Base-by-base conservation (phyloP, 1,140 invertebrate genomes). In the Lepidurus apus region DNA sequence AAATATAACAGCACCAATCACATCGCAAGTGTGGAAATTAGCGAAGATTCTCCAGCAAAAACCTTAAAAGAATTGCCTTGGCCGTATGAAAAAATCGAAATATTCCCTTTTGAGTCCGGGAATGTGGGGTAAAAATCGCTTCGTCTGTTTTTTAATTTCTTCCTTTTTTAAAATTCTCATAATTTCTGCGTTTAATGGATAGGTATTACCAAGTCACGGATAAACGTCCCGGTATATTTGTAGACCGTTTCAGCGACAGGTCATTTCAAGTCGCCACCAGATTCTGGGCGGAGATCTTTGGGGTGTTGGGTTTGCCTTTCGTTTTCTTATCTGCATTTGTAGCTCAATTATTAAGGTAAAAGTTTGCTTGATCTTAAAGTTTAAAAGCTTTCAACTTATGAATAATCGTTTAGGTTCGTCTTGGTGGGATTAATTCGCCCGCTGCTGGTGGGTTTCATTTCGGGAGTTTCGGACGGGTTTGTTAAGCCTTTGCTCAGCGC, bases 81-180 rank as follows among this genome's bases (percentile, higher is more conserved):
- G 47, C 75, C 75, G 13, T 43, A 77, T 44, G 75, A 77, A 77
- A 77, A 43, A 10, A 77, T 77, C 34, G 75, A 77, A 47, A 77
- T 77, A 24, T 77, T 77, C 24, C 75, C 75, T 8, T 77, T 77
- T 21, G 75, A 77, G 17, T 21, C 24, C 42, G 43, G 75, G 8
- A 44, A 47, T 44, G 21, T 47, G 10, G 75, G 47, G 75, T 77
- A 75, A 13, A n/a, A n/a, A 74, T 13, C 24, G 4, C 21, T 34
- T 26, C 6, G 4, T 3, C 21, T 13, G 6, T 74, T 1, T 13
- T 74, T 74, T 34, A 34, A 13, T 26, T 73, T 73, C 17, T 73
- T 0, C 24, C 24, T n/a, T 43, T 74, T 34, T 13, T 74, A 1
- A 42, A 21, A n/a, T n/a, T n/a, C 3, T 73, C 24, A 4, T 5